These are phyloP conservation scores for Melipona beecheii DNA, from an alignment of 2,888 invertebrate species.

Conservation along the genomic window DNA sequence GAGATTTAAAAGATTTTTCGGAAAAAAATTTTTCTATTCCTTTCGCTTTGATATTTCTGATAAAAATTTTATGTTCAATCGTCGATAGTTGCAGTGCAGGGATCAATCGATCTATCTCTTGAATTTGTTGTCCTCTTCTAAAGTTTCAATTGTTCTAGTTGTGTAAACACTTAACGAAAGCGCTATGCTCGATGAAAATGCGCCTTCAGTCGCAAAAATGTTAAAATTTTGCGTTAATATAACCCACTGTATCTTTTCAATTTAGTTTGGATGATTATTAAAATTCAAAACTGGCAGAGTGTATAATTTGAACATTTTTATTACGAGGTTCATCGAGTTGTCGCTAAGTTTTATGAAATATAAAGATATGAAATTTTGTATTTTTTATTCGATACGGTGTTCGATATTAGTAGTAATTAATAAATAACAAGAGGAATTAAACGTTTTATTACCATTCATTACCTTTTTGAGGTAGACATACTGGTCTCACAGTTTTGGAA, in stretches of 20 bases:
- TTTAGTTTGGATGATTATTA: neutral
- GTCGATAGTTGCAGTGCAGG: too few relatives aligned
- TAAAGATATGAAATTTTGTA: neutral
- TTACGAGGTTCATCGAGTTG: too few relatives aligned
- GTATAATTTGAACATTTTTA: neutral
- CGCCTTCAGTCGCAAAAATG: neutral
- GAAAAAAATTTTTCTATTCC: too few relatives aligned
- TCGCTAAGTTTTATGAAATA: too few relatives aligned
- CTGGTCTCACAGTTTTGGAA: constrained; percentile 90
- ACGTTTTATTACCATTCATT: constrained; percentile 39
- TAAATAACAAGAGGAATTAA: neutral
- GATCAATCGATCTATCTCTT: too few relatives aligned
- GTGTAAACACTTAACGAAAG: neutral
- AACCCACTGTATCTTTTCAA: neutral
- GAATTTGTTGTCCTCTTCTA: neutral
- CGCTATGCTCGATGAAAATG: neutral
- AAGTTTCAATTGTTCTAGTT: neutral
- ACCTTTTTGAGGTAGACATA: constrained; percentile 91
- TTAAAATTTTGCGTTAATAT: neutral
- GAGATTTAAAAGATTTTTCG: too few relatives aligned
- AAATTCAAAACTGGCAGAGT: neutral
- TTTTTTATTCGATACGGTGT: neutral
- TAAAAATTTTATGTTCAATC: too few relatives aligned
- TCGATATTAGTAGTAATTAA: neutral
- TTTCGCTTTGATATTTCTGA: too few relatives aligned